Conservation (phyloP, 1,140 invertebrate genomes). For the Pararge aegeria region DNA sequence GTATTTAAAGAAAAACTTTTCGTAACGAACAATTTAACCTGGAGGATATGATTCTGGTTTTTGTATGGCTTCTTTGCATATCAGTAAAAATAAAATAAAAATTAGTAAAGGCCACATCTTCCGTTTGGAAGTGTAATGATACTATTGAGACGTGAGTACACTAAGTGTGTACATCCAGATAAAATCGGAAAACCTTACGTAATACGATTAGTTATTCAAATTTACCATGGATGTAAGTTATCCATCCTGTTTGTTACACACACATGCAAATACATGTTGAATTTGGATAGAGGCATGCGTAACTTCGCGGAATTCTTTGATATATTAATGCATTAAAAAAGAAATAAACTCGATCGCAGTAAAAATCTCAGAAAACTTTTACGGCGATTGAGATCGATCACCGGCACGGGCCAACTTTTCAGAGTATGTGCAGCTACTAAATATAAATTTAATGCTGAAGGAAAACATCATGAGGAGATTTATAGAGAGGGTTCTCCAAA, state of each 20-base stretch:
- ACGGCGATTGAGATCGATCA: no score
- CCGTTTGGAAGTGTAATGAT: constrained; percentile 7
- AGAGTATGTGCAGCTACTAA: no score
- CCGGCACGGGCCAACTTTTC: no score
- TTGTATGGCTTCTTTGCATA: constrained; percentile 30
- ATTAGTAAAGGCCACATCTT: constrained; percentile 43
- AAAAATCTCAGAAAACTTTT: no score
- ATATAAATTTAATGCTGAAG: no score
- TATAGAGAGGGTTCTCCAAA: no score
- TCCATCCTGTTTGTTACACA: not conserved
- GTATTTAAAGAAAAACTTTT: constrained; percentile 3
- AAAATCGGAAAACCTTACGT: constrained; percentile 28
- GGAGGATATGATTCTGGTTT: constrained; percentile 41
- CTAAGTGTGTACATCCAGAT: constrained; percentile 18
- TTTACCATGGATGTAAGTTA: not conserved
- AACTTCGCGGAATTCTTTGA: no score
- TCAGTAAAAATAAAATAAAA: constrained; percentile 36
- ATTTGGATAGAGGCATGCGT: not conserved
- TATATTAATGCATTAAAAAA: no score
- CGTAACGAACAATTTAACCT: constrained; percentile 29
- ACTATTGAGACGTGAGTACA: constrained; percentile 15
- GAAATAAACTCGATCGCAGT: no score
- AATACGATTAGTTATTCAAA: constrained; percentile 31
- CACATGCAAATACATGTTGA: not conserved
- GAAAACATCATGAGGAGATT: no score